phyloP scores from a whole-genome alignment of 2,113 vertebrate species.

The Mustela nigripes region DNA sequence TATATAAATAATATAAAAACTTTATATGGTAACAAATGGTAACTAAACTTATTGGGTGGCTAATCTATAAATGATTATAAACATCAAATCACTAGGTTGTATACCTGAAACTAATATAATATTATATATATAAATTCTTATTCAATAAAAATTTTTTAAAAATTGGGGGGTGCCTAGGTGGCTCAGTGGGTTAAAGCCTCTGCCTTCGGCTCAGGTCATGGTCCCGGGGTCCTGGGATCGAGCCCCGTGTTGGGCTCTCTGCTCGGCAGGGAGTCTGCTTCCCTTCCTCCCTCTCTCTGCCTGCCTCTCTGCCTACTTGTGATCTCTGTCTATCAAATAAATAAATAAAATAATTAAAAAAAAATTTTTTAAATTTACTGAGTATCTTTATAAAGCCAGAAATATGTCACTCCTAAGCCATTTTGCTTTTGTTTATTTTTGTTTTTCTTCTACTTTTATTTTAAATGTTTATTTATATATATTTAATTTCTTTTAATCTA shows the following conservation, averaged over 20 bases:
- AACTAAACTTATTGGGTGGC: neutral
- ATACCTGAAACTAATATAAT: neutral
- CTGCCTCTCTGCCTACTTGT: too few species aligned
- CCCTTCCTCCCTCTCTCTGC: too few species aligned
- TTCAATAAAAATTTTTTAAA: neutral
- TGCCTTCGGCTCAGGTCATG: too few species aligned
- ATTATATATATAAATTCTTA: neutral
- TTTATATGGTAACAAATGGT: neutral
- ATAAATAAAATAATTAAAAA: too few species aligned
- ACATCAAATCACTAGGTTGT: neutral
- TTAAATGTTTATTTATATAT: neutral
- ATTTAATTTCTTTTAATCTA: neutral
- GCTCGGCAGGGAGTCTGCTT: too few species aligned
- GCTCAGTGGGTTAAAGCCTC: too few species aligned
- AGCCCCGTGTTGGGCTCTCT: too few species aligned
- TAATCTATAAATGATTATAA: neutral
- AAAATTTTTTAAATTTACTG: neutral
- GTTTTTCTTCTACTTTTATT: neutral
- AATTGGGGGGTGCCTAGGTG: too few species aligned
- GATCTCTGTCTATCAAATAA: too few species aligned
- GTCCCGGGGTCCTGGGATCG: too few species aligned
- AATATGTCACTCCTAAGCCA: neutral
- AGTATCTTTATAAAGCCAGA: constrained; percentile 38
- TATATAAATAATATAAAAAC: neutral
- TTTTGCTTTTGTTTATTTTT: neutral